These are phyloP conservation scores for Colistium nudipinnis DNA, from an alignment of 2,113 vertebrate species.

Conservation along the genomic window DNA sequence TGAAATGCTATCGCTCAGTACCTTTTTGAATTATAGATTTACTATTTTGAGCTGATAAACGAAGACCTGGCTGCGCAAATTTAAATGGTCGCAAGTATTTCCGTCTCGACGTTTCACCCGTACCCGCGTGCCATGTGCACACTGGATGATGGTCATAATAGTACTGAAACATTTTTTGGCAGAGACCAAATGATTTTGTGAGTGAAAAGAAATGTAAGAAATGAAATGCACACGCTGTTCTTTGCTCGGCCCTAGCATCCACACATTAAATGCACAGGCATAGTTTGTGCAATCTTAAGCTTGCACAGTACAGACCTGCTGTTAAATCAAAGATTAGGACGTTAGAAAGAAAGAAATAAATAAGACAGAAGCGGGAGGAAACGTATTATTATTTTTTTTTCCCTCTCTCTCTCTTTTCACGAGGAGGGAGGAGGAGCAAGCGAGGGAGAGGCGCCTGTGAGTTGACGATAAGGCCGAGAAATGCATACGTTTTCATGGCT, in stretches of 20 bases:
- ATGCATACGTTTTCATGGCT: constrained; percentile 72
- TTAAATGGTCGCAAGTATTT: not conserved
- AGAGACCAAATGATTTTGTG: no score
- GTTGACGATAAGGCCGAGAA: constrained; percentile 74
- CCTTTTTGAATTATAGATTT: constrained; percentile 28
- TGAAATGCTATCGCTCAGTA: constrained; percentile 2
- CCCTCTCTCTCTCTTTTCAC: not conserved
- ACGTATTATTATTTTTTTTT: constrained; percentile 23
- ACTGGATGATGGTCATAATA: not conserved
- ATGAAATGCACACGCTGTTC: constrained; percentile 7
- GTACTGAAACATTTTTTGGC: no score
- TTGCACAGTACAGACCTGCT: constrained; percentile 30
- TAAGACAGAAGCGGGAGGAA: constrained; percentile 51
- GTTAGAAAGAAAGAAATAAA: constrained; percentile 49
- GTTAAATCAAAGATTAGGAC: constrained; percentile 63
- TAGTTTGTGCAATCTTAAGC: constrained; percentile 41
- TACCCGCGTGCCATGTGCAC: not conserved
- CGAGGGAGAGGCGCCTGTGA: constrained; percentile 60
- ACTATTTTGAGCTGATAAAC: not conserved
- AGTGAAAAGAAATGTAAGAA: no score
- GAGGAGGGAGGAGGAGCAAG: constrained; percentile 11
- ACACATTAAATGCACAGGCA: constrained; percentile 36
- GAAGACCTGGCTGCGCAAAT: not conserved
- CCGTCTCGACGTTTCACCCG: not conserved
- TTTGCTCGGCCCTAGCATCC: constrained; percentile 6